Conservation (phyloP, 1,140 invertebrate genomes). For the Patella vulgata region DNA sequence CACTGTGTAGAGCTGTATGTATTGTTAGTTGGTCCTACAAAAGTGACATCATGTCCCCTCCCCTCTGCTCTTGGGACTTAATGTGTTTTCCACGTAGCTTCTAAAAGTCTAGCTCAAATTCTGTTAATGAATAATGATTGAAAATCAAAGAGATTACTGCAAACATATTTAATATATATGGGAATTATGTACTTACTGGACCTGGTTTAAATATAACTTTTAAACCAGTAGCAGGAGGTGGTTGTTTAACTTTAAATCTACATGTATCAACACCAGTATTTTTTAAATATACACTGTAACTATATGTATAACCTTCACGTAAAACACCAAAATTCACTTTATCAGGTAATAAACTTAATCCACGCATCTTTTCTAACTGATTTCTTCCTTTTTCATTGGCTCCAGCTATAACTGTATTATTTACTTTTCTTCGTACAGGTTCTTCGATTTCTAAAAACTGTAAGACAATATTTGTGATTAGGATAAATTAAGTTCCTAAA, state of each 20-base stretch:
- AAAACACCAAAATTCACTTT: conserved; percentile 63
- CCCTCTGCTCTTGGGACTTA: no score
- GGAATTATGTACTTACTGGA: conserved; percentile 62
- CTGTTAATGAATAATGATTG: no score
- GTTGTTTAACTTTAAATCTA: conserved; percentile 63
- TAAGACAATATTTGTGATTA: conserved; percentile 26
- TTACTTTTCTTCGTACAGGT: conserved; percentile 57
- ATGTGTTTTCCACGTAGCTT: no score
- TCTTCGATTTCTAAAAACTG: conserved; percentile 61
- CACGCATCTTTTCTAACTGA: conserved; percentile 51
- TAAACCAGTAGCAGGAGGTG: conserved; percentile 63
- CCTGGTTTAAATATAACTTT: conserved; percentile 62
- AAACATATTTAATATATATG: no score
- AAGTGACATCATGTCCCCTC: no score
- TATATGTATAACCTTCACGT: conserved; percentile 62
- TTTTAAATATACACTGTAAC: conserved; percentile 51
- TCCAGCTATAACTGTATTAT: conserved; percentile 55
- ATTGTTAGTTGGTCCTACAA: no score
- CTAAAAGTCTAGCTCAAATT: no score
- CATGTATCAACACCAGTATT: conserved; percentile 66
- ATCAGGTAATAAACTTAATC: conserved; percentile 59
- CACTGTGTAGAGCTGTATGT: no score
- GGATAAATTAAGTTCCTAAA: no score
- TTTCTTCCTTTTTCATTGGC: conserved; percentile 47
- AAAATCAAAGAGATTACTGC: no score